Conservation (phyloP, 2,113 vertebrate genomes). For the Archocentrus centrarchus region DNA sequence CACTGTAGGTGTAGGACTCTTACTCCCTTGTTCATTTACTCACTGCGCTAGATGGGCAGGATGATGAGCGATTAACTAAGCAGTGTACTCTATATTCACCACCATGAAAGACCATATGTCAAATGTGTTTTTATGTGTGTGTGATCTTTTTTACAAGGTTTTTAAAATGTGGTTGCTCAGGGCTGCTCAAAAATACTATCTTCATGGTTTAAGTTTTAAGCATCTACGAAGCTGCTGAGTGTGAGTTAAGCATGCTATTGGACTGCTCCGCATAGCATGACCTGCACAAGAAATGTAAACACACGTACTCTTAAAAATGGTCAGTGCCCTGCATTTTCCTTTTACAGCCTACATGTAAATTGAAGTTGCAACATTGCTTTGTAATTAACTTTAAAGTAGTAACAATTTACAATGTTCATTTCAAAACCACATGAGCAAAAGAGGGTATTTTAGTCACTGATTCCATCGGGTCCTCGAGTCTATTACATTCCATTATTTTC, state of each 20-base stretch:
- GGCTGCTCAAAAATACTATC: neutral
- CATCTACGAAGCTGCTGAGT: neutral
- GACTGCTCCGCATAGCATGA: neutral
- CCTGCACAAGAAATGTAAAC: neutral
- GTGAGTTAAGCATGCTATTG: neutral
- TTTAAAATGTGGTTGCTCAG: constrained; percentile 18
- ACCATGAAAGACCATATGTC: neutral
- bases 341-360: neutral
- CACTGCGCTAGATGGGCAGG: neutral
- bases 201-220: neutral
- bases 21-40: neutral
- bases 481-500: neutral
- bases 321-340: neutral
- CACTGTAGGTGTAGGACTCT: neutral
- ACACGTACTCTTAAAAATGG: neutral
- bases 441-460: neutral
- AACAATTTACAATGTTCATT: neutral
- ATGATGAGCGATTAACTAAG: neutral
- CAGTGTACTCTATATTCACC: neutral
- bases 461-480: neutral
- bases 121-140: neutral
- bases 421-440: neutral
- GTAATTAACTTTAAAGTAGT: neutral
- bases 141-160: neutral
- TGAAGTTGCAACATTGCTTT: neutral